A percentile compares a stretch with the other conserved stretches of the same genome.
phyloP scores from a whole-genome alignment of 2,888 invertebrate species.

The Drosophila diplacantha region DNA sequence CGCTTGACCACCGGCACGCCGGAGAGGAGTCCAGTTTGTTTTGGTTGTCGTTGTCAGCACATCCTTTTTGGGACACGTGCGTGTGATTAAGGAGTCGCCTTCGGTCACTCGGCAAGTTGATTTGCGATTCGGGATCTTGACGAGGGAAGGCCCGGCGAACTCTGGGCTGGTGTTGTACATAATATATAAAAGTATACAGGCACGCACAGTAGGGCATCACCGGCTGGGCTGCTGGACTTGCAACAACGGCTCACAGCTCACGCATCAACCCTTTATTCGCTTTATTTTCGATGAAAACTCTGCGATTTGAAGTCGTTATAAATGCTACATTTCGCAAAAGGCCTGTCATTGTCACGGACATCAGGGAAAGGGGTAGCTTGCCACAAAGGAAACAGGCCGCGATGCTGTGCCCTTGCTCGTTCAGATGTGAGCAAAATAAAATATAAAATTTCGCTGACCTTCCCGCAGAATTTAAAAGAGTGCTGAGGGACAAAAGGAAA shows the following conservation, averaged over 20 bases:
- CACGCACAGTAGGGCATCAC: constrained; percentile 33
- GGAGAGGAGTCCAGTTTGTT: constrained; percentile 37
- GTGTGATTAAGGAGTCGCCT: constrained; percentile 46
- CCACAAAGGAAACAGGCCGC: constrained; percentile 50
- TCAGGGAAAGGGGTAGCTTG: constrained; percentile 59
- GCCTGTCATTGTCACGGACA: constrained; percentile 39
- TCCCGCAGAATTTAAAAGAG: constrained; percentile 50
- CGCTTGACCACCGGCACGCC: constrained; percentile 40
- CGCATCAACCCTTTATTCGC: constrained; percentile 61
- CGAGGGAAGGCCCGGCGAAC: constrained; percentile 3
- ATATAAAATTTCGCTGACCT: constrained; percentile 54
- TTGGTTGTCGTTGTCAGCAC: constrained; percentile 40
- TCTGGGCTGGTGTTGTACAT: background rate
- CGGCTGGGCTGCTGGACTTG: constrained; percentile 37
- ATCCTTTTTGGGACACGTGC: constrained; percentile 51
- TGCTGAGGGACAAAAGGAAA: constrained; percentile 2
- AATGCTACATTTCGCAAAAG: constrained; percentile 69
- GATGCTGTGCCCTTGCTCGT: constrained; percentile 48
- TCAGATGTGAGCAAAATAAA: constrained; percentile 44
- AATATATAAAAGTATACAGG: background rate
- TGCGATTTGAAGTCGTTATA: constrained; percentile 58
- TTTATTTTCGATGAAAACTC: constrained; percentile 57
- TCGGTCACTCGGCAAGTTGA: constrained; percentile 49
- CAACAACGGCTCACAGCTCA: constrained; percentile 7
- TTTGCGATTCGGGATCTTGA: constrained; percentile 12